A percentile compares a stretch with the other conserved stretches of the same genome.
phyloP scores from a whole-genome alignment of 2,888 invertebrate species.

The Craniophora ligustri region DNA sequence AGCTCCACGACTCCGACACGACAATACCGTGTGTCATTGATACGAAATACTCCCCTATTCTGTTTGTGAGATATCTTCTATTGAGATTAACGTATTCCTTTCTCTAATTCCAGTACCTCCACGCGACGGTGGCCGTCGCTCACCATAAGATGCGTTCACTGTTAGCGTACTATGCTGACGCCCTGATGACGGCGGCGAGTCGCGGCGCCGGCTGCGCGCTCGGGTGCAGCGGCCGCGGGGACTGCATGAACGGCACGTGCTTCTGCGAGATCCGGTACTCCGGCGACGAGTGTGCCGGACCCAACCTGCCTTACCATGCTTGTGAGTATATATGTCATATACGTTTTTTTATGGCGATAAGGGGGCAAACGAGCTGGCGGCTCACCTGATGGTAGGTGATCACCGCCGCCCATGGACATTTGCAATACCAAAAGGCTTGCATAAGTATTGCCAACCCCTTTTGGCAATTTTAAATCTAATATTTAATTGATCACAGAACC shows the following conservation, averaged over 20 bases:
- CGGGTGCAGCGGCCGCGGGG: conserved; percentile 96
- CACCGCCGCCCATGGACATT: no score
- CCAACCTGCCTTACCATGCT: conserved; percentile 92
- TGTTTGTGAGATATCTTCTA: background rate
- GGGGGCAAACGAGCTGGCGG: no score
- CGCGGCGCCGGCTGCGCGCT: conserved; percentile 89
- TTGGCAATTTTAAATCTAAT: no score
- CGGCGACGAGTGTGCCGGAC: conserved; percentile 94
- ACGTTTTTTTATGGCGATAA: conserved; percentile 69
- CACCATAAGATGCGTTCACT: conserved; percentile 82
- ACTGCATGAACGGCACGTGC: conserved; percentile 97
- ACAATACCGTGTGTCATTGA: no score
- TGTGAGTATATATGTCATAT: conserved; percentile 68
- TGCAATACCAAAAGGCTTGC: no score
- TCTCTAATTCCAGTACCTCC: conserved; percentile 62
- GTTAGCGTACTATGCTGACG: conserved; percentile 85
- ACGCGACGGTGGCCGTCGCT: conserved; percentile 74
- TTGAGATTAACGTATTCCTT: background rate
- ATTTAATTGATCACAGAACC: no score
- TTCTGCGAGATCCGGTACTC: conserved; percentile 96
- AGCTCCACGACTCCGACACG: no score
- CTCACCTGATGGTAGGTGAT: no score
- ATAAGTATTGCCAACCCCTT: no score
- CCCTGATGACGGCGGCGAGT: conserved; percentile 79
- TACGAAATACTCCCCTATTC: no score